These are phyloP conservation scores for Trichogramma dendrolimi DNA, from an alignment of 2,888 invertebrate genomes.

Conservation along the genomic window DNA sequence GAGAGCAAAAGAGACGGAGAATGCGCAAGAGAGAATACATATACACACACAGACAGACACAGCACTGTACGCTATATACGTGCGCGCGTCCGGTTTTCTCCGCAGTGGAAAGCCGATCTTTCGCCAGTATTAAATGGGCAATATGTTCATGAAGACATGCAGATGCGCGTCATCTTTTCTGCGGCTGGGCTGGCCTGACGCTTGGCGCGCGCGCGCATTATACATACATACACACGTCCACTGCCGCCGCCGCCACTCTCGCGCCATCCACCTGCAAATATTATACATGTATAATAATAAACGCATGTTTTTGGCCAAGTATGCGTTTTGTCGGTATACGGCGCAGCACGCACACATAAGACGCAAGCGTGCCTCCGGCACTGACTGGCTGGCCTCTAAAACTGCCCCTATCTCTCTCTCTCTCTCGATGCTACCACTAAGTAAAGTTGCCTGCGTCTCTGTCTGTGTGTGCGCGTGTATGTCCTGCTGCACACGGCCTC, in stretches of 20 bases:
- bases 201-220: constrained; percentile 7
- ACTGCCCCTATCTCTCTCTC: constrained; percentile 1
- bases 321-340: no score
- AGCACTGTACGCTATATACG: no score
- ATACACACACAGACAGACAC: no score
- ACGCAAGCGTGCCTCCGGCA: no score
- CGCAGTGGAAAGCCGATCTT: no score
- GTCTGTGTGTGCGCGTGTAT: background rate
- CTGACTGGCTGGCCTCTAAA: constrained; percentile 22
- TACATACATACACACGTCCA: background rate
- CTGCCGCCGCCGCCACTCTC: background rate
- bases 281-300: no score
- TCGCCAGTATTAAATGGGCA: constrained; percentile 15
- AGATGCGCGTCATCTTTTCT: constrained; percentile 21
- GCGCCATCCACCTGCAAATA: no score
- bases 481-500: constrained; percentile 4
- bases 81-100: no score
- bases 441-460: no score
- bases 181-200: background rate
- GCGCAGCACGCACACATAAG: no score
- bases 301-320: no score
- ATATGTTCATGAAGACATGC: constrained; percentile 17
- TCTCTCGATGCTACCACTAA: background rate
- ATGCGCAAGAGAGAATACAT: background rate
- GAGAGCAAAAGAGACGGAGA: no score